Percentiles rank a stretch among this genome's conserved stretches.
phyloP scores from a whole-genome alignment of 2,113 vertebrate species.

The Damaliscus lunatus region DNA sequence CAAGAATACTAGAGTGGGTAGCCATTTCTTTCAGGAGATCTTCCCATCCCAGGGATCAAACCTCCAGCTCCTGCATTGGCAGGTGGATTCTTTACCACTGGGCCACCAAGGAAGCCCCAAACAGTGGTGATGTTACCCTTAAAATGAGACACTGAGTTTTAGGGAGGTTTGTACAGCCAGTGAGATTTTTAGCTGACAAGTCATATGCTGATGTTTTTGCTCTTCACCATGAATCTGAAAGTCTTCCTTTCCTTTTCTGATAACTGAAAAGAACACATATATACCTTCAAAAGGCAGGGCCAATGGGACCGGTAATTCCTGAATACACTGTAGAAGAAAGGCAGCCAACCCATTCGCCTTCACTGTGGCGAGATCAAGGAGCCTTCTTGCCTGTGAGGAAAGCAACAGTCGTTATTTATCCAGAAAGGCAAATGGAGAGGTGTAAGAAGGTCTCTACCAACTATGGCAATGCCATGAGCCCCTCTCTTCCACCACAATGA shows the following conservation, averaged over 20 bases:
- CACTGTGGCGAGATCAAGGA: slow-evolving; percentile 81
- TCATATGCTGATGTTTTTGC: not conserved
- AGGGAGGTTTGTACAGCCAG: not conserved
- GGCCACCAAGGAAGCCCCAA: not conserved
- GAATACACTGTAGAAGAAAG: slow-evolving; percentile 76
- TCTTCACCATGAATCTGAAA: not conserved
- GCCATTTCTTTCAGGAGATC: not conserved
- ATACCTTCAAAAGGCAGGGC: slow-evolving; percentile 59
- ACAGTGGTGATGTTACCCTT: not conserved
- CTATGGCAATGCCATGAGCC: not conserved
- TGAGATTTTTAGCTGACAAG: accelerated
- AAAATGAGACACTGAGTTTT: not conserved
- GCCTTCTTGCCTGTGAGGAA: slow-evolving; percentile 79
- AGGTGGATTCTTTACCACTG: not conserved
- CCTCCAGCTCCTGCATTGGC: not conserved
- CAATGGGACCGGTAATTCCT: slow-evolving; percentile 59
- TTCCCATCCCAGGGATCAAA: not conserved
- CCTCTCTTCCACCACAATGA: not conserved
- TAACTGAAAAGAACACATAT: not conserved
- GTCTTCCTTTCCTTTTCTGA: not conserved
- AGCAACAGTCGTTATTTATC: slow-evolving; percentile 22
- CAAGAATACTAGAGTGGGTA: not conserved
- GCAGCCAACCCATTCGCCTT: slow-evolving; percentile 81
- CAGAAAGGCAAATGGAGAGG: not conserved
- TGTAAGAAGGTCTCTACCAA: not conserved